phyloP scores from a whole-genome alignment of 2,113 vertebrate species.

The Spermophilus dauricus region DNA sequence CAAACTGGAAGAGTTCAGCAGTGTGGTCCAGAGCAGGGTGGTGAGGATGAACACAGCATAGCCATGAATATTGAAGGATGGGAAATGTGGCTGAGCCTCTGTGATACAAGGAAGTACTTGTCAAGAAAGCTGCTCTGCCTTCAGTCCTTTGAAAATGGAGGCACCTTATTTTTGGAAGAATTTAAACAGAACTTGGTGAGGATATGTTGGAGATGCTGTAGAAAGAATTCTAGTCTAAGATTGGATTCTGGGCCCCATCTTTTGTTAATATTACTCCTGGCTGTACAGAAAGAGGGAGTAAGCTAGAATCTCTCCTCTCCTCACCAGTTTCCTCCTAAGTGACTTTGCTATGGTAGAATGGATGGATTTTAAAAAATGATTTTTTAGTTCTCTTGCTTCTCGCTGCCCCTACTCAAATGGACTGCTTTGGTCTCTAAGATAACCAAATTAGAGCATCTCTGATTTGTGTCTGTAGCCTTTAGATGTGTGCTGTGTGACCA shows the following conservation, averaged over 20 bases:
- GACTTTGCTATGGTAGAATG: not conserved
- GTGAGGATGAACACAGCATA: not conserved
- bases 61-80: not conserved
- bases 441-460: not conserved
- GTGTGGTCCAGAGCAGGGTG: not conserved
- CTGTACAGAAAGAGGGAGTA: not conserved
- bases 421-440: not conserved
- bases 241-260: not conserved
- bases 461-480: conserved; percentile 78
- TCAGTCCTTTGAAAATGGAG: not conserved
- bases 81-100: not conserved
- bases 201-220: not conserved
- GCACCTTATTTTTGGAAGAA: not conserved
- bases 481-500: conserved; percentile 93
- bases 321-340: not conserved
- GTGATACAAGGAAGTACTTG: not conserved
- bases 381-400: not conserved
- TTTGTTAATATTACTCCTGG: not conserved
- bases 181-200: not conserved
- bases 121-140: not conserved
- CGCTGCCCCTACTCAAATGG: not conserved
- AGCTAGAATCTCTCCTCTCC: not conserved
- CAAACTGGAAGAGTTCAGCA: not conserved
- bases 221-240: not conserved
- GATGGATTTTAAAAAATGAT: not conserved